Evolutionary conservation across 2,888 invertebrate species (phyloP).

Genomic region (Sicus ferrugineus): DNA sequence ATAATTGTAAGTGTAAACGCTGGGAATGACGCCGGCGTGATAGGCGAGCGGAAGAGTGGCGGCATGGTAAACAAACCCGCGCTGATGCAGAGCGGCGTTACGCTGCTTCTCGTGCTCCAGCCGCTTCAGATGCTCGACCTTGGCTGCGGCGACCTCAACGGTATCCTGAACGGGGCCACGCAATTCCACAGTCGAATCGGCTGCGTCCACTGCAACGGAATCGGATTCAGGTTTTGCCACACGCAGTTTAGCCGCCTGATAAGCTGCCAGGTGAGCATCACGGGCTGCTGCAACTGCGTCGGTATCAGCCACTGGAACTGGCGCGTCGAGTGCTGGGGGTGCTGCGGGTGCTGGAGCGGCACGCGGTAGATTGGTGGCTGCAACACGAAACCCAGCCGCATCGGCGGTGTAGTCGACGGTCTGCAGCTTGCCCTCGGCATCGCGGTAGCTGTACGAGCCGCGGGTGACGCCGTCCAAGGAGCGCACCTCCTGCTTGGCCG

Average conservation of each 20-base stretch:
- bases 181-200: constrained; percentile 48
- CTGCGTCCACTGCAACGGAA: constrained; percentile 40
- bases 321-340: constrained; percentile 35
- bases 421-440: constrained; percentile 69
- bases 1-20: constrained; percentile 46
- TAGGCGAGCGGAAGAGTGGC: constrained; percentile 34
- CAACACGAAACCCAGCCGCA: constrained; percentile 70
- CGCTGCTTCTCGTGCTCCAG: constrained; percentile 47
- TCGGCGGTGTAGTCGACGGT: constrained; percentile 70
- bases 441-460: constrained; percentile 71
- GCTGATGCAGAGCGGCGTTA: constrained; percentile 33
- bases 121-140: constrained; percentile 50
- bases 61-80: constrained; percentile 25
- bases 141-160: constrained; percentile 60
- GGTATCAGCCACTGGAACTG: constrained; percentile 50
- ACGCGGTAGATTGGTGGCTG: constrained; percentile 70
- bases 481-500: constrained; percentile 70
- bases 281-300: constrained; percentile 53
- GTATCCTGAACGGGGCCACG: constrained; percentile 58
- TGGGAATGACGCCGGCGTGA: constrained; percentile 29
- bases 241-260: constrained; percentile 53
- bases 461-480: constrained; percentile 69
- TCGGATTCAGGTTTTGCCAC: constrained; percentile 46
- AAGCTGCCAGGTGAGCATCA: constrained; percentile 51
- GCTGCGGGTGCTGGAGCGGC: constrained; percentile 28